Conservation (phyloP, 2,113 vertebrate species). For the Nymphicus hollandicus region DNA sequence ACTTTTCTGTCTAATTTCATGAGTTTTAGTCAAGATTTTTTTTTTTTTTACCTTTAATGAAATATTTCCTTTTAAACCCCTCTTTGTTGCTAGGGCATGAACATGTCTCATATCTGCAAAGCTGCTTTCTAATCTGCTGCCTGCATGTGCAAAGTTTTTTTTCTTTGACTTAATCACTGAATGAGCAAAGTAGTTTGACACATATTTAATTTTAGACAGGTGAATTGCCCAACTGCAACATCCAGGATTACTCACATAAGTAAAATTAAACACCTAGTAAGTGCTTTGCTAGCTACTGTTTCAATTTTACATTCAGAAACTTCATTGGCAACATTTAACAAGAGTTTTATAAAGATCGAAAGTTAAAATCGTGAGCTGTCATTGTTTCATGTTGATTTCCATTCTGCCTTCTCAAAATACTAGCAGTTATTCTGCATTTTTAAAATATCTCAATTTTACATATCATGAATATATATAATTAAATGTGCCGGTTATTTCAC, state of each 20-base stretch:
- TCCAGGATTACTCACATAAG: background rate
- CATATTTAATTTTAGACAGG: background rate
- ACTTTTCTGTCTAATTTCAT: background rate
- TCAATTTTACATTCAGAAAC: background rate
- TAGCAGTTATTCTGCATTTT: background rate
- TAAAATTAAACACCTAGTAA: background rate
- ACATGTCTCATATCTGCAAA: accelerated
- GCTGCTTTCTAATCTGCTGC: background rate
- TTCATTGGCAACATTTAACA: background rate
- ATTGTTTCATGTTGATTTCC: background rate
- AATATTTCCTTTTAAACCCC: background rate
- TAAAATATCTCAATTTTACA: background rate
- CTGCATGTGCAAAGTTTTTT: background rate
- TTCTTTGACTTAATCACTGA: background rate
- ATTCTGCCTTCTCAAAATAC: background rate
- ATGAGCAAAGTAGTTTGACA: background rate
- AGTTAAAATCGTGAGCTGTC: background rate
- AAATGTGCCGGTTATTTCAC: background rate
- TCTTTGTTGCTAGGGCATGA: background rate
- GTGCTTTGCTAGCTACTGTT: background rate
- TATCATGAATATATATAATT: background rate
- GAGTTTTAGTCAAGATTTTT: background rate
- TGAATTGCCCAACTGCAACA: background rate
- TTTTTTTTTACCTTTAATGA: background rate
- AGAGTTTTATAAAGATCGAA: background rate